Conservation (phyloP, 2,888 invertebrate species). For the Abrostola triplasia region DNA sequence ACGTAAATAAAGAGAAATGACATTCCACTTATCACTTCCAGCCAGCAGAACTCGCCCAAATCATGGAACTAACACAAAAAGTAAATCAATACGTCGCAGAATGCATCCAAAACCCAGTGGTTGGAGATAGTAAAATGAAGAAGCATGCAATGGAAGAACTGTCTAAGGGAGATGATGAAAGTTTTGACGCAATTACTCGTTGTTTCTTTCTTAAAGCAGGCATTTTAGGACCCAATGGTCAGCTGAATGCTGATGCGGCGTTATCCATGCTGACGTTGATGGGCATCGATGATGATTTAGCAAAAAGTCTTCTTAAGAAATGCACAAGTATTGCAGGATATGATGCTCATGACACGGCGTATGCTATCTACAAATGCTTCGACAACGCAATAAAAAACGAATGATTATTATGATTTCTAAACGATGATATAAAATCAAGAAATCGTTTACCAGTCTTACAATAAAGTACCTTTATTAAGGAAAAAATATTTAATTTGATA, state of each 20-base stretch:
- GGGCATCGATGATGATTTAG: constrained; percentile 11
- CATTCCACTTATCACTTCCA: too few relatives aligned
- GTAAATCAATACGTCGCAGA: constrained; percentile 9
- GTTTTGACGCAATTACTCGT: not conserved
- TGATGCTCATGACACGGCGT: constrained; percentile 10
- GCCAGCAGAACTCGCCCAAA: constrained; percentile 1
- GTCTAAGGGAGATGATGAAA: not conserved
- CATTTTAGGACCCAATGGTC: constrained; percentile 16
- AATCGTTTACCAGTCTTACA: too few relatives aligned
- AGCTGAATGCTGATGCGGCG: constrained; percentile 18
- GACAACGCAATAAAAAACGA: not conserved
- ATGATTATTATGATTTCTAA: constrained; percentile 7
- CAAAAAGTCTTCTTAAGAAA: constrained; percentile 1
- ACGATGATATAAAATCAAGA: too few relatives aligned
- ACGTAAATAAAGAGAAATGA: too few relatives aligned
- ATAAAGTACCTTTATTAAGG: too few relatives aligned
- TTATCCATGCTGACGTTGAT: constrained; percentile 5
- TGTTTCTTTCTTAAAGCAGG: constrained; percentile 30
- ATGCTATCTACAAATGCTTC: constrained; percentile 27
- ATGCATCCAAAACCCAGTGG: constrained; percentile 6
- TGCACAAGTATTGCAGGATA: constrained; percentile 16
- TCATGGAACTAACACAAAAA: constrained; percentile 1
- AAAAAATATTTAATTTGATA: too few relatives aligned
- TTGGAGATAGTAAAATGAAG: too few relatives aligned
- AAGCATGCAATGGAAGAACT: too few relatives aligned